Conservation (phyloP, 2,888 invertebrate genomes). For the Brachyopa scutellaris region DNA sequence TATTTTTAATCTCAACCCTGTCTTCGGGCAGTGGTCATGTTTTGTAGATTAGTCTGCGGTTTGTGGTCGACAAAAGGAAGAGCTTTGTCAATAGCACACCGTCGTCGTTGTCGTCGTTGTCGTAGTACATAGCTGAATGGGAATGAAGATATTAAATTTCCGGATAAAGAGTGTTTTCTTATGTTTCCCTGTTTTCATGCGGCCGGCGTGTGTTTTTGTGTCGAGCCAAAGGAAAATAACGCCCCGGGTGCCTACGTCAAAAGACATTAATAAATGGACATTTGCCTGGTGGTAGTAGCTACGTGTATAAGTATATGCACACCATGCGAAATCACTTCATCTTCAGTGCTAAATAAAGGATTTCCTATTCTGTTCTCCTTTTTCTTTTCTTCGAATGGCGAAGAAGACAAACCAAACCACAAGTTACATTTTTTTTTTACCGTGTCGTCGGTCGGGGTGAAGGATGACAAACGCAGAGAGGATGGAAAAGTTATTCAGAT, state of each 20-base stretch:
- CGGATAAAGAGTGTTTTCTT: slow-evolving; percentile 36
- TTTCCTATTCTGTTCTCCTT: background rate
- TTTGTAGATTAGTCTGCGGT: slow-evolving; percentile 65
- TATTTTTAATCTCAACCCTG: slow-evolving; percentile 55
- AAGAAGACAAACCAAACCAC: slow-evolving; percentile 31
- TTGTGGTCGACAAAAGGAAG: slow-evolving; percentile 41
- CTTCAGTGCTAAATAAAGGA: slow-evolving; percentile 20
- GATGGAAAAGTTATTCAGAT: slow-evolving; percentile 63
- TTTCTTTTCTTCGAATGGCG: slow-evolving; percentile 4
- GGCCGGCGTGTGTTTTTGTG: no score
- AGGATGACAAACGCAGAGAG: slow-evolving; percentile 63
- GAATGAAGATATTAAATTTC: slow-evolving; percentile 69
- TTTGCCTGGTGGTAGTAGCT: slow-evolving; percentile 16
- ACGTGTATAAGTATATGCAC: background rate
- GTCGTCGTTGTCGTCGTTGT: background rate
- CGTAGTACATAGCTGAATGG: background rate
- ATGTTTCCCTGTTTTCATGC: slow-evolving; percentile 9
- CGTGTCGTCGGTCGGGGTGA: background rate
- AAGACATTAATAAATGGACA: slow-evolving; percentile 67
- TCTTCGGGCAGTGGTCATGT: slow-evolving; percentile 30
- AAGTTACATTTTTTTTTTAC: slow-evolving; percentile 7
- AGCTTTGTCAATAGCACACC: slow-evolving; percentile 45
- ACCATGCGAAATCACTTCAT: slow-evolving; percentile 35
- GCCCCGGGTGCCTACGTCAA: slow-evolving; percentile 57
- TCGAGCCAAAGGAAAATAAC: slow-evolving; percentile 32